Conservation (phyloP, 1,140 invertebrate species). For the Mamestra configurata region DNA sequence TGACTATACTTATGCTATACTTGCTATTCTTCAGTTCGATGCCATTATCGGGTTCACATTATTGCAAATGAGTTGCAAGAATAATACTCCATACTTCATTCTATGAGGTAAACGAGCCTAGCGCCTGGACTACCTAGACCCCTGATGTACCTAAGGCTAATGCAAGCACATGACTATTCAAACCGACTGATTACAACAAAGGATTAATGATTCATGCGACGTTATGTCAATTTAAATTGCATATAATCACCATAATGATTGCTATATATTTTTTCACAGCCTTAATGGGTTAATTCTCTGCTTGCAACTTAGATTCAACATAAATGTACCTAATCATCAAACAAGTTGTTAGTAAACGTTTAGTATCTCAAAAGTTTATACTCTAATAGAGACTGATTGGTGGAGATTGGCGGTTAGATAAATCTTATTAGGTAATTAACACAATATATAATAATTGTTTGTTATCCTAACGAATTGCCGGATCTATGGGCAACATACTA, state of each 20-base stretch:
- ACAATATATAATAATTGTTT: neutral
- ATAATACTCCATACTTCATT: constrained; percentile 13
- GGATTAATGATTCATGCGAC: constrained; percentile 24
- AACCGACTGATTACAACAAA: constrained; percentile 27
- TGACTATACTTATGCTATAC: neutral
- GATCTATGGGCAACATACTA: neutral
- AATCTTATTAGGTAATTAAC: neutral
- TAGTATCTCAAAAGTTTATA: neutral
- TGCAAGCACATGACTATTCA: constrained; percentile 33
- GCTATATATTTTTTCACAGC: constrained; percentile 12
- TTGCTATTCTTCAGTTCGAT: neutral
- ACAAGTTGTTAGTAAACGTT: neutral
- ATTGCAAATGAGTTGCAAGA: constrained; percentile 26
- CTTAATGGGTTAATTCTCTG: neutral
- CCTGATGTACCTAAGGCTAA: neutral
- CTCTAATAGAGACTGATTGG: neutral
- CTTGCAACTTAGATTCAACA: neutral
- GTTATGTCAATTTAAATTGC: constrained; percentile 21
- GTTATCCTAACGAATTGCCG: neutral
- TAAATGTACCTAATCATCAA: neutral
- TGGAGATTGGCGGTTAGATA: neutral
- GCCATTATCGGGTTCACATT: constrained; percentile 13
- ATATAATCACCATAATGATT: constrained; percentile 26
- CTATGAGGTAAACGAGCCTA: neutral
- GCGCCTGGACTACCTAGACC: neutral